Evolutionary conservation across 2,797 vertebrate species (phyloP).

Genomic region (Gymnothorax reevesii): DNA sequence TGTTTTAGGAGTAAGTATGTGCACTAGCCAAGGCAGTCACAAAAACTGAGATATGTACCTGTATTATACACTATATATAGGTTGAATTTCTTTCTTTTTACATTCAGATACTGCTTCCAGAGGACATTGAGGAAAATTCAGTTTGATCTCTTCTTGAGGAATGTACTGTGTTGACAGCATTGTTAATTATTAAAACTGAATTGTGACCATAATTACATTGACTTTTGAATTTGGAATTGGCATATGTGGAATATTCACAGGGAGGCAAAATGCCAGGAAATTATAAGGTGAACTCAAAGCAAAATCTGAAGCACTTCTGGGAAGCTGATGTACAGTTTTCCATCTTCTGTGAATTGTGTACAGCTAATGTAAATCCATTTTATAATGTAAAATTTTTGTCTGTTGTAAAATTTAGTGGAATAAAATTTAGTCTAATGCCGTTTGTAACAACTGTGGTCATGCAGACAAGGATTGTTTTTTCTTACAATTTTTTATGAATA

Average conservation of each 20-base stretch:
- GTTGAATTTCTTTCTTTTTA: background rate
- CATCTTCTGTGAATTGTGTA: background rate
- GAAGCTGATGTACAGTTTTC: background rate
- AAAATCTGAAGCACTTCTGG: background rate
- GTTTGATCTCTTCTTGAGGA: background rate
- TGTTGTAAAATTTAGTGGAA: background rate
- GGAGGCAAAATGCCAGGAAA: background rate
- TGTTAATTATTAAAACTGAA: no score
- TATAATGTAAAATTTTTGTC: background rate
- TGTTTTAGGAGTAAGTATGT: background rate
- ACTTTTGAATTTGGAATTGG: no score
- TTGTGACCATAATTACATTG: no score
- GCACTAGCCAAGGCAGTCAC: background rate
- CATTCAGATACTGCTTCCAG: background rate
- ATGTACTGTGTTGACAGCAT: background rate
- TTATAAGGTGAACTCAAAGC: background rate
- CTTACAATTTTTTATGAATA: background rate
- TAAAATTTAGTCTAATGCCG: background rate
- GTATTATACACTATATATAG: background rate
- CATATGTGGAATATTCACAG: background rate
- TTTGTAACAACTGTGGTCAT: background rate
- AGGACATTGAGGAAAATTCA: background rate
- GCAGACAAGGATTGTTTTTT: background rate
- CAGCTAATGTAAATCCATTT: background rate
- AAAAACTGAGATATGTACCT: background rate